Evolutionary conservation across 2,888 invertebrate genomes (phyloP).

Genomic region (Mythimna ferrago): DNA sequence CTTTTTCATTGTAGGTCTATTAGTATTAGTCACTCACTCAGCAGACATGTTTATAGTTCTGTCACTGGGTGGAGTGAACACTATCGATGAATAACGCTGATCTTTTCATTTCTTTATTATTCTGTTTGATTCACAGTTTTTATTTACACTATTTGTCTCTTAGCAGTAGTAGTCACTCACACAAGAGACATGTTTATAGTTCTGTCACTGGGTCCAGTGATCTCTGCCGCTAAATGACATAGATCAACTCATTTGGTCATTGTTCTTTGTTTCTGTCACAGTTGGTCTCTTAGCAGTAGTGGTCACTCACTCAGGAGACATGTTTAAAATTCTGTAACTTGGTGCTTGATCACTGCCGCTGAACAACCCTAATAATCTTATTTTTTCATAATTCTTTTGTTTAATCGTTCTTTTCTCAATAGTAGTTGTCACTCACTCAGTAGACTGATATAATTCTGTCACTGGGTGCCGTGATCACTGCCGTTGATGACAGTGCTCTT

Average conservation of each 20-base stretch:
- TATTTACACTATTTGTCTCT: no score
- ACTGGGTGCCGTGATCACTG: neutral
- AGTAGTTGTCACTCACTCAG: no score
- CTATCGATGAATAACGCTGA: neutral
- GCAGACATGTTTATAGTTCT: no score
- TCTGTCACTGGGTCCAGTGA: neutral
- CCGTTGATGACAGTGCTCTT: neutral
- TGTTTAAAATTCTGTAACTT: slow-evolving; percentile 67
- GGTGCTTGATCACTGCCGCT: slow-evolving; percentile 23
- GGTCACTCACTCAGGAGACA: slow-evolving; percentile 64
- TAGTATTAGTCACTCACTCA: no score
- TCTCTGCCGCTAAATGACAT: no score
- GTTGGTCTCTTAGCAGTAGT: neutral
- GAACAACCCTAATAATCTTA: neutral
- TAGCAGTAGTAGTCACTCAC: neutral
- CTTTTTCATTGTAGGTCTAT: no score
- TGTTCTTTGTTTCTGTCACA: neutral
- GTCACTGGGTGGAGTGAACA: no score
- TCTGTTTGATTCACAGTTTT: no score
- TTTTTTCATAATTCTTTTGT: no score
- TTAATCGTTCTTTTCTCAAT: accelerated
- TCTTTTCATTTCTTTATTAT: neutral
- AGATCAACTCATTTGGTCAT: neutral
- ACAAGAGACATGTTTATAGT: slow-evolving; percentile 43
- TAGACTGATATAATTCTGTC: no score